Percentiles rank a stretch among this genome's conserved stretches.
Conservation (phyloP, 2,888 invertebrate species). For the Tortricodes alternella region DNA sequence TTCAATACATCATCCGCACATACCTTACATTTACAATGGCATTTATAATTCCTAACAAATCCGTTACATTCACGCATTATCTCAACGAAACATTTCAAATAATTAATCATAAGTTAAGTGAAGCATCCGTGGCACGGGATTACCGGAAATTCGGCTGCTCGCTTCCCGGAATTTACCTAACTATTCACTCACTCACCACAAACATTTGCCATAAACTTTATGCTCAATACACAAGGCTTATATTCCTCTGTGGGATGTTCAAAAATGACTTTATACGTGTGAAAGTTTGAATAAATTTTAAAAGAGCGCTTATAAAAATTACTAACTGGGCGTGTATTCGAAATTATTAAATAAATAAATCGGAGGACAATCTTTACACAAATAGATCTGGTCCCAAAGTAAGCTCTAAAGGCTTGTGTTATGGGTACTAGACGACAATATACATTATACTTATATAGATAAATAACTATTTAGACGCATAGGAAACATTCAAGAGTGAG, state of each 20-base stretch:
- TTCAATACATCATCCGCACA: neutral
- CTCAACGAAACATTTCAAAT: constrained; percentile 6
- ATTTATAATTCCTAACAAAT: no score
- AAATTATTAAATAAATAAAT: no score
- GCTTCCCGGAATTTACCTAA: constrained; percentile 1
- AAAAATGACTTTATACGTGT: neutral
- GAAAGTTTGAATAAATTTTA: constrained; percentile 25
- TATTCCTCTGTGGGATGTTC: neutral
- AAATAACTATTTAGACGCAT: no score
- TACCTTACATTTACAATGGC: no score
- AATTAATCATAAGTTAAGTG: constrained; percentile 18
- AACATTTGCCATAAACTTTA: neutral
- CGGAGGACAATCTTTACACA: no score
- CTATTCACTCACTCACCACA: neutral
- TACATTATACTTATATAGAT: no score
- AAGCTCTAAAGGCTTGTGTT: no score
- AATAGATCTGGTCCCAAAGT: no score
- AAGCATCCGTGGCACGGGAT: neutral
- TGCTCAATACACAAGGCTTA: neutral
- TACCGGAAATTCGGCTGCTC: neutral
- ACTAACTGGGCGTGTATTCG: constrained; percentile 9
- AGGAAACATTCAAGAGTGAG: no score
- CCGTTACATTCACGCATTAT: neutral
- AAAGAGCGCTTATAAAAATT: constrained; percentile 18
- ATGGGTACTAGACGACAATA: no score